Base-by-base conservation (phyloP, 1,140 invertebrate genomes). In the Planococcus citri region DNA sequence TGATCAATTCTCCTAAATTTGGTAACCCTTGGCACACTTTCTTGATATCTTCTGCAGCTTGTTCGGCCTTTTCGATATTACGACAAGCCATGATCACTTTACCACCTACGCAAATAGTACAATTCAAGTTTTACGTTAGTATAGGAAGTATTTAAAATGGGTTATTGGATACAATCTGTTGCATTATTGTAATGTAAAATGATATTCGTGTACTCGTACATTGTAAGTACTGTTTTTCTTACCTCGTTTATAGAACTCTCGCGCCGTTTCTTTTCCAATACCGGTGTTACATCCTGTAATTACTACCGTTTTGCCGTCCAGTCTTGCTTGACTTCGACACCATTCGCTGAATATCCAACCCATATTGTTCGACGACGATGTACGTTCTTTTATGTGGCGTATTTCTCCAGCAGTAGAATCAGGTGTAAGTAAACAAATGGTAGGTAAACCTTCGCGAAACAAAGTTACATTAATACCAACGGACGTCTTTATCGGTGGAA, bases 221-320 rank as follows among this genome's bases (percentile, higher is more conserved):
- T n/a, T n/a, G n/a, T n/a, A n/a, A n/a, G n/a, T n/a, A n/a, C n/a
- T n/a, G n/a, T n/a, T n/a, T n/a, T n/a, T n/a, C 41, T 72, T 74
- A 76, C 82, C 79, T 73, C 83, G 73, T 72, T 73, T 79, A 10
- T 82, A 82, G 21, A 86, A 75, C 69, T 85, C 83, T 22, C 76
- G 70, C 0, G 82, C 83, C 8, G 83, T 83, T 68, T 80, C 81
- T 76, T 82, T 83, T 14, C 85, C 85, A 67, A 86, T 82, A 6
- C 85, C 85, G 68, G 78, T 80, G 75, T 84, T 86, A 21, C 80
- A 81, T 67, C 84, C 85, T 10, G 84, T 86, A n/a, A 86, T 79
- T 10, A 86, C 75, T 1, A 81, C 82, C 0, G 82, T 83, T 76
- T 85, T 84, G 0, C 82, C 83, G 68, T 79, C 77, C 29, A 81